Evolutionary conservation across 2,888 invertebrate genomes (phyloP).

Genomic region (Priocnemis perturbator): DNA sequence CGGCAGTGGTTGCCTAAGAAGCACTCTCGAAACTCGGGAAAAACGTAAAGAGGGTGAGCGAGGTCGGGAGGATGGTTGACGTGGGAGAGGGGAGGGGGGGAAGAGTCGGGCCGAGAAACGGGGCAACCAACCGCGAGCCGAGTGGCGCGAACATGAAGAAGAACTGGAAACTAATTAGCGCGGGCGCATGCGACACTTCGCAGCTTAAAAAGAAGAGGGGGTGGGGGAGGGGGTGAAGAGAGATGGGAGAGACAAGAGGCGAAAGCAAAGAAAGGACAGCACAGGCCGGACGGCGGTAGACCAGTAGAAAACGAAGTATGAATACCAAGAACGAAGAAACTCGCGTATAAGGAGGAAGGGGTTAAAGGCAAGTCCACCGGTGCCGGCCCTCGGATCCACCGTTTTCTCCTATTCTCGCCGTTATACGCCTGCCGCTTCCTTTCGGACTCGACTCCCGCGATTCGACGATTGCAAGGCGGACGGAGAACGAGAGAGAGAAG

Average conservation of each 20-base stretch:
- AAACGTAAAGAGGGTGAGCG: slow-evolving; percentile 3
- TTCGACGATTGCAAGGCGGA: slow-evolving; percentile 6
- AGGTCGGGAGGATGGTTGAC: background rate
- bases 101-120: slow-evolving; percentile 12
- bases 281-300: slow-evolving; percentile 1
- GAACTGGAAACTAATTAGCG: slow-evolving; percentile 49
- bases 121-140: slow-evolving; percentile 9
- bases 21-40: slow-evolving; percentile 10
- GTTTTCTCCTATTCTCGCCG: background rate
- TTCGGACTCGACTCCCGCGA: slow-evolving; percentile 2
- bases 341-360: slow-evolving; percentile 29
- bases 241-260: too few species aligned
- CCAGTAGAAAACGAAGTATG: slow-evolving; percentile 22
- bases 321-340: slow-evolving; percentile 29
- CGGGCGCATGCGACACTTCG: slow-evolving; percentile 32
- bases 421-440: slow-evolving; percentile 8
- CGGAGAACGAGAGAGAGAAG: background rate
- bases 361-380: slow-evolving; percentile 30
- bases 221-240: slow-evolving; percentile 13
- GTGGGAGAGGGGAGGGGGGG: background rate
- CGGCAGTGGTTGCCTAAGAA: slow-evolving; percentile 2
- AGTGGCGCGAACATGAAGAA: slow-evolving; percentile 15
- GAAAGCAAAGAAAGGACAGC: background rate
- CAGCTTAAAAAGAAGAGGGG: slow-evolving; percentile 15
- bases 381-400: background rate